Conservation (phyloP, 2,888 invertebrate species). For the Spisula subtruncata region DNA sequence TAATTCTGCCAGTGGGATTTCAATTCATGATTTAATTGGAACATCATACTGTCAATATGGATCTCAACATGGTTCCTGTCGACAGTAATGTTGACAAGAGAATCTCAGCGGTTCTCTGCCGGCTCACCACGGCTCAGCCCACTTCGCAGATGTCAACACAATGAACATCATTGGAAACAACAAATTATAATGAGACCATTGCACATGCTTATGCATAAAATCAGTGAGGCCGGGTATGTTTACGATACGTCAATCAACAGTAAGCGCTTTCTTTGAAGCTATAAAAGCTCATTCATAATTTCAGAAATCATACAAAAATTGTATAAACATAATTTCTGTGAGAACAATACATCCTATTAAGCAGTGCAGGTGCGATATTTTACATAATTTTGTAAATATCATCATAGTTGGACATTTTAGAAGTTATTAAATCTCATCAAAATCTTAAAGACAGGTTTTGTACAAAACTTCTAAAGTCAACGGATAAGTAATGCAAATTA, state of each 20-base stretch:
- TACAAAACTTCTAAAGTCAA: too few species aligned
- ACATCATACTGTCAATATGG: neutral
- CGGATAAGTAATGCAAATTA: too few species aligned
- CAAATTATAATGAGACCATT: neutral
- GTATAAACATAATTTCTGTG: neutral
- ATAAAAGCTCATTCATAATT: neutral
- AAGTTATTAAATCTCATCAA: too few species aligned
- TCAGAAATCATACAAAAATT: neutral
- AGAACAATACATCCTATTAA: conserved; percentile 10
- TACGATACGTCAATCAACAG: neutral
- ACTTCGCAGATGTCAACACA: neutral
- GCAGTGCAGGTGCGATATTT: neutral
- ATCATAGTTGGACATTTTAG: too few species aligned
- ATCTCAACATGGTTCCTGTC: neutral
- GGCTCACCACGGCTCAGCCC: neutral
- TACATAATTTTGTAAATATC: too few species aligned
- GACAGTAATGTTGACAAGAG: neutral
- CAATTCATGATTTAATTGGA: neutral
- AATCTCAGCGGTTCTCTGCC: neutral
- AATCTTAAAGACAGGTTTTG: too few species aligned
- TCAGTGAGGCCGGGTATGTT: neutral
- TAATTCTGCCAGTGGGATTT: neutral
- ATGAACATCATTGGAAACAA: neutral
- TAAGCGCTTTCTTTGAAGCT: neutral
- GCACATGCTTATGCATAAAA: conserved; percentile 25